Evolutionary conservation across 2,113 vertebrate genomes (phyloP).

Genomic region (Peromyscus californicus): DNA sequence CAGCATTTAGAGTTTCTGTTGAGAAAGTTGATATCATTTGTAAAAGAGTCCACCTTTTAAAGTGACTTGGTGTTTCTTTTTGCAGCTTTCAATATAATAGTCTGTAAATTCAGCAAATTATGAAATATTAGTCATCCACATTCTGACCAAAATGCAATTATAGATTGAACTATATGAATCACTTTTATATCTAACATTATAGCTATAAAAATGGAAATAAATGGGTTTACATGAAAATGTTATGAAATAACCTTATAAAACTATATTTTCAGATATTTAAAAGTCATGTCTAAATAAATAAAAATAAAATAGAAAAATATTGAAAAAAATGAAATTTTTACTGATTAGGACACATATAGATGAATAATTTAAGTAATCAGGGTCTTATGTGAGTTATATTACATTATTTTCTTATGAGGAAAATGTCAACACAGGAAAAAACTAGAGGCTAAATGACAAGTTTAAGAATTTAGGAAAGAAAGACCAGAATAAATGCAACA

Average conservation of each 20-base stretch:
- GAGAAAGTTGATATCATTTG: background rate
- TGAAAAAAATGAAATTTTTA: background rate
- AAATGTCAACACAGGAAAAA: background rate
- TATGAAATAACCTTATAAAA: conserved; percentile 20
- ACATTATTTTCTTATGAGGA: background rate
- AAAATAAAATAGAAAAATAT: background rate
- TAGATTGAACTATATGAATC: background rate
- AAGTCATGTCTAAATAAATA: background rate
- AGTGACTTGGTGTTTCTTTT: background rate
- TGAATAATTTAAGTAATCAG: background rate
- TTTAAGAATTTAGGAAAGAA: background rate
- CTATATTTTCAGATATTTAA: background rate
- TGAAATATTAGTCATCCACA: background rate
- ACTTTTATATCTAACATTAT: background rate
- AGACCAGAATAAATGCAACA: background rate
- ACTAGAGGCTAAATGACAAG: background rate
- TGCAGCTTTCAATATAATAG: background rate
- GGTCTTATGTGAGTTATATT: background rate
- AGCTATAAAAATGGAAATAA: background rate
- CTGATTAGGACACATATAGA: background rate
- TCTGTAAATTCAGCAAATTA: background rate
- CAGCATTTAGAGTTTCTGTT: background rate
- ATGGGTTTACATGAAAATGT: background rate
- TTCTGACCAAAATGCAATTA: conserved; percentile 2
- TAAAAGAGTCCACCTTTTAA: background rate